Conservation (phyloP, 2,888 invertebrate species). For the Rhagium mordax region DNA sequence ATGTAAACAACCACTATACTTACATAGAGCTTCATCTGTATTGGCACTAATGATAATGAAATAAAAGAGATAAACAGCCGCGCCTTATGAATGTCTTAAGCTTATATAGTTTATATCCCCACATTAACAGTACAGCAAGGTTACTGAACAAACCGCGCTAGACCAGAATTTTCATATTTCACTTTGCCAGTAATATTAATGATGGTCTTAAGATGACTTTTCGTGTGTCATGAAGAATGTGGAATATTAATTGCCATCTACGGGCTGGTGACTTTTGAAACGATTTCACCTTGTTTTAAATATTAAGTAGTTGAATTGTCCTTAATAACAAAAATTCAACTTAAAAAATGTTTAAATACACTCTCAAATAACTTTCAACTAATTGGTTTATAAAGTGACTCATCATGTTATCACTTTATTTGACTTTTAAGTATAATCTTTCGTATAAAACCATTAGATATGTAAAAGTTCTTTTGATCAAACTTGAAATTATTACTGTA, state of each 20-base stretch:
- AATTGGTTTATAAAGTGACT: too few species aligned
- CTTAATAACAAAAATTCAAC: too few species aligned
- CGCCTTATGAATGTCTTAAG: conserved; percentile 56
- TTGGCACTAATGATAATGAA: conserved; percentile 49
- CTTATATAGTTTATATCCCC: conserved; percentile 64
- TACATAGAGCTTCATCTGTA: conserved; percentile 60
- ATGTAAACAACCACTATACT: conserved; percentile 53
- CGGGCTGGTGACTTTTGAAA: not conserved
- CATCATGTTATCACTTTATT: too few species aligned
- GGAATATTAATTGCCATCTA: not conserved
- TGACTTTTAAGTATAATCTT: too few species aligned
- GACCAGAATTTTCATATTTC: conserved; percentile 23
- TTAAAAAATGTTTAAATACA: too few species aligned
- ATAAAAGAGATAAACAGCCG: conserved; percentile 62
- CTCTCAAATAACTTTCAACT: too few species aligned
- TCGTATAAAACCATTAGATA: too few species aligned
- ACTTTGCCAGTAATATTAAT: not conserved
- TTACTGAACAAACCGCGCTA: conserved; percentile 44
- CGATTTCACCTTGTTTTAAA: too few species aligned
- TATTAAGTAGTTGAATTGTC: too few species aligned
- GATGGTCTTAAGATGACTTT: conserved; percentile 5
- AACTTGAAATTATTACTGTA: too few species aligned
- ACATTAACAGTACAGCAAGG: conserved; percentile 58
- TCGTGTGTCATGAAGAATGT: not conserved
- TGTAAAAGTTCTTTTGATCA: too few species aligned